Base-by-base conservation (phyloP, 2,113 vertebrate species). In the Melanerpes aurifrons region DNA sequence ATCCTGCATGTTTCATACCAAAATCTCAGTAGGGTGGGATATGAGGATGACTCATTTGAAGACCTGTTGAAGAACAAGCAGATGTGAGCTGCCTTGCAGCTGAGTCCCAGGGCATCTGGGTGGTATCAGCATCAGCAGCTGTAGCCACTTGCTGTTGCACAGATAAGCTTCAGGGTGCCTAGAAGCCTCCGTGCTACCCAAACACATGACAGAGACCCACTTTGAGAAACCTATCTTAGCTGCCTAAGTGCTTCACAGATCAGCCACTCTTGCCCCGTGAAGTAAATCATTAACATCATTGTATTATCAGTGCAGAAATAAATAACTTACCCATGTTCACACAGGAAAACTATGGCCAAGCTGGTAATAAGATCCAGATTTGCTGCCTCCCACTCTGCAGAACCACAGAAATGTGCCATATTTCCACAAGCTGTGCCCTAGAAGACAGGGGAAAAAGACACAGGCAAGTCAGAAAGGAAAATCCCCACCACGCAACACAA, bases 311-410 rank as follows among this genome's bases (percentile, higher is more conserved):
- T 32, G 48, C 37, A 77, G 79, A 90, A 92, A 69, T 68, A 87
- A 91, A 47, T 48, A 78, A 91, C 37, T 91, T 78, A 43, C n/a
- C 72, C 66, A 10, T 62, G 73, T 92, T 88, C 75, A n/a, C 48
- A 81, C 79, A 64, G 66, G 79, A 92, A 87, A 48, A 74, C 86
- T 70, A 72, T 58, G 58, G 69, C 87, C 85, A 77, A 89, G 87
- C 50, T 78, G 54, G 66, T 90, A 87, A 83, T 62, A 86, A 87
- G 66, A 91, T 81, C 72, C 93, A 96, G 79, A 91, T 90, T 87
- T 93, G 48, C 37, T 91, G 91, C 79, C 87, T 96, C 91, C 85
- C 85, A 86, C 75, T 86, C 72, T 35, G 53, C 68, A 62, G 54
- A 35, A 53, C 85, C 85, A 71, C 87, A 87, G 89, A 91, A 87